These are phyloP conservation scores for Chrysomallon squamiferum DNA, from an alignment of 1,140 invertebrate species.

Conservation along the genomic window DNA sequence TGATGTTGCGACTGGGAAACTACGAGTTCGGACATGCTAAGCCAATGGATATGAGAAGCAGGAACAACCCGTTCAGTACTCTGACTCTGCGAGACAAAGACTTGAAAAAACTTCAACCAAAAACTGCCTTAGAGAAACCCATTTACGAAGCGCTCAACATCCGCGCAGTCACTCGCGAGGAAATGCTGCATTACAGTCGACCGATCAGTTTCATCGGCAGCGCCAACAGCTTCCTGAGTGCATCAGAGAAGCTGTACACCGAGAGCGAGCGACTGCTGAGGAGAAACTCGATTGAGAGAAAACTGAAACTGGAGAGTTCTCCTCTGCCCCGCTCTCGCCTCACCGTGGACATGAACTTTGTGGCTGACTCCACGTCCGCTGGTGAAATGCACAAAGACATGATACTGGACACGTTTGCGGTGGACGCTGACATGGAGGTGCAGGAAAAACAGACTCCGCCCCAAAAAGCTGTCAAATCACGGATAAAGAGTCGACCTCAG, in stretches of 20 bases:
- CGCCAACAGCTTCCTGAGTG: not conserved
- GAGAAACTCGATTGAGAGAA: not conserved
- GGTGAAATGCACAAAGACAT: not conserved
- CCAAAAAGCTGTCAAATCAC: not conserved
- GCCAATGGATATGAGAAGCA: slow-evolving; percentile 27
- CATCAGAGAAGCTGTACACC: slow-evolving; percentile 8
- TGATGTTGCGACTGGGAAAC: slow-evolving; percentile 34
- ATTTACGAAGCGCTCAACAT: not conserved
- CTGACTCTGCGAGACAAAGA: slow-evolving; percentile 48
- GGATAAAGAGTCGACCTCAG: not conserved
- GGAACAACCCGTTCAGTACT: slow-evolving; percentile 38
- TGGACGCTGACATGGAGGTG: not conserved
- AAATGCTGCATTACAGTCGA: slow-evolving; percentile 12
- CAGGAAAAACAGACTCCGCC: not conserved
- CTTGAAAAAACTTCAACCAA: slow-evolving; percentile 28
- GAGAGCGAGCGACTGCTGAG: not conserved
- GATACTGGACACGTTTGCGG: not conserved
- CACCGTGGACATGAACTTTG: slow-evolving; percentile 1
- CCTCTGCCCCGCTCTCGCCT: not conserved
- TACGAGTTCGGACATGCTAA: slow-evolving; percentile 41
- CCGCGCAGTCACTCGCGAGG: slow-evolving; percentile 13
- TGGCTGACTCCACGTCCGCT: not conserved
- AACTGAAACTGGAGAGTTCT: not conserved
- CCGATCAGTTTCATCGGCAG: slow-evolving; percentile 5
- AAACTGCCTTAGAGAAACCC: not conserved